Percentiles rank a stretch among this genome's conserved stretches.
These are phyloP conservation scores for Stictocephala bisonia DNA, from an alignment of 2,888 invertebrate species.

Conservation along the genomic window DNA sequence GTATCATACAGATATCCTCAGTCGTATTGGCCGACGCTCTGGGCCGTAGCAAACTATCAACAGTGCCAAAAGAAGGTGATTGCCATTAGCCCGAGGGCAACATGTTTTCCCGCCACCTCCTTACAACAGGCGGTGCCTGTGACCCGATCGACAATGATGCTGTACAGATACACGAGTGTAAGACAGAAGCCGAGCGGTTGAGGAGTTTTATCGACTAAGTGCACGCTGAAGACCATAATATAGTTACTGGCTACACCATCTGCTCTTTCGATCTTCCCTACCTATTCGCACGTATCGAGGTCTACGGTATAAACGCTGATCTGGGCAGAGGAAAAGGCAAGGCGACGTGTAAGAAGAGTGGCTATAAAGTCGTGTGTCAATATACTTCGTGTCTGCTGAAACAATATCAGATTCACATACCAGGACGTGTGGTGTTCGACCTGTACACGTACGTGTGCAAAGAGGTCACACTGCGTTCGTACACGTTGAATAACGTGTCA, in stretches of 20 bases:
- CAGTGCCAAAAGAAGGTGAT: too few relatives aligned
- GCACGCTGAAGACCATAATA: constrained; percentile 86
- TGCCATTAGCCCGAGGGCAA: too few relatives aligned
- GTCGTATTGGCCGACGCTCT: not conserved
- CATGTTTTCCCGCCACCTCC: too few relatives aligned
- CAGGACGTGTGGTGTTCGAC: not conserved
- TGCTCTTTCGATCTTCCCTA: constrained; percentile 51
- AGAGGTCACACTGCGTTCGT: not conserved
- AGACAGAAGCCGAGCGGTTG: constrained; percentile 68
- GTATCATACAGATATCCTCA: not conserved
- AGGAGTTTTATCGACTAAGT: constrained; percentile 75
- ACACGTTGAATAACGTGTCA: not conserved
- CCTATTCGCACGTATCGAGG: not conserved
- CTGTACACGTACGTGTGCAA: not conserved
- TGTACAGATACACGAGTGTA: not conserved
- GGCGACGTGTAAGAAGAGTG: too few relatives aligned
- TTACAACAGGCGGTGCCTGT: not conserved
- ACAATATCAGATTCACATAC: not conserved
- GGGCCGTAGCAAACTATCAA: too few relatives aligned
- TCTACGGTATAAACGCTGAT: not conserved
- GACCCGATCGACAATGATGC: not conserved
- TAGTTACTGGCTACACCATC: constrained; percentile 89
- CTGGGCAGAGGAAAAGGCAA: not conserved
- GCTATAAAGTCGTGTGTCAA: too few relatives aligned
- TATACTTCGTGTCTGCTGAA: not conserved